These are phyloP conservation scores for Pseudomyrmex gracilis DNA, from an alignment of 1,140 invertebrate genomes.

Conservation along the genomic window DNA sequence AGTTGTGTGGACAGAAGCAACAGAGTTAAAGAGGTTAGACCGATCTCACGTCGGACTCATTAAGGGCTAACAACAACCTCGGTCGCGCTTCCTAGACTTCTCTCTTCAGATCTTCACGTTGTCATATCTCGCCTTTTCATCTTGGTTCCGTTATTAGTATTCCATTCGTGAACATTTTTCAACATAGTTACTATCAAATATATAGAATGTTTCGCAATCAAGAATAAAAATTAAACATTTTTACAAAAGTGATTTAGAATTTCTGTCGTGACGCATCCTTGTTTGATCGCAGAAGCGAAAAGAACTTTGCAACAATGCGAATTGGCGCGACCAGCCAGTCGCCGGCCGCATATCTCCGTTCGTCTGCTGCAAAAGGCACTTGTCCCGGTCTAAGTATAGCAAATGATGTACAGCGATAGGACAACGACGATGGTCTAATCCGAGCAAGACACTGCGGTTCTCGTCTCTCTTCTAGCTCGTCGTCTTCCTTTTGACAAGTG, in stretches of 20 bases:
- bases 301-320: slow-evolving; percentile 19
- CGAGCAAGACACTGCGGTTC: neutral
- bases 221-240: neutral
- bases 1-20: slow-evolving; percentile 77
- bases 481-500: slow-evolving; percentile 20
- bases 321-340: slow-evolving; percentile 22
- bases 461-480: neutral
- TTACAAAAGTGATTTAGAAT: neutral
- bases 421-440: slow-evolving; percentile 30
- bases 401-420: slow-evolving; percentile 47
- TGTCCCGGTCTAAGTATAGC: slow-evolving; percentile 53
- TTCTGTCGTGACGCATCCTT: neutral
- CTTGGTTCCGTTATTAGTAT: slow-evolving; percentile 71
- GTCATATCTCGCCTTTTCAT: slow-evolving; percentile 79
- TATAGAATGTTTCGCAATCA: slow-evolving; percentile 24
- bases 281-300: neutral
- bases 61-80: slow-evolving; percentile 81
- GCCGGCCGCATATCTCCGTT: slow-evolving; percentile 20
- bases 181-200: slow-evolving; percentile 56
- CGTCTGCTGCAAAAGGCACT: slow-evolving; percentile 52
- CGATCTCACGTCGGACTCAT: slow-evolving; percentile 78
- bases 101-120: slow-evolving; percentile 77
- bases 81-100: slow-evolving; percentile 77
- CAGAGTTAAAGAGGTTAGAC: slow-evolving; percentile 76
- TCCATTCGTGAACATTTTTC: slow-evolving; percentile 25